Percentiles rank a stretch among this genome's conserved stretches.
Evolutionary conservation across 1,140 invertebrate species (phyloP).

Genomic region (Adoxophyes honmai): DNA sequence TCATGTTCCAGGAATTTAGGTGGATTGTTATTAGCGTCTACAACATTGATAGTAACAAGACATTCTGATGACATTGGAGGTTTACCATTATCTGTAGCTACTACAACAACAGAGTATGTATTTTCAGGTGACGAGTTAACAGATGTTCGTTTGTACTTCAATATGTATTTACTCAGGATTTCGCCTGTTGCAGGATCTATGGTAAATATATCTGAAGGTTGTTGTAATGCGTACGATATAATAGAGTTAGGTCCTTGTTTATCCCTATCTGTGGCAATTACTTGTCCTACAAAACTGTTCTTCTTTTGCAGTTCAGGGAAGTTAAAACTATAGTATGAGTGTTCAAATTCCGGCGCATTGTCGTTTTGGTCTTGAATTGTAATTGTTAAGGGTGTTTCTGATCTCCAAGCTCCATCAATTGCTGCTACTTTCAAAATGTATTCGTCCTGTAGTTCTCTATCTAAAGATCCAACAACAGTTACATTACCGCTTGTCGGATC

Average conservation of each 20-base stretch:
- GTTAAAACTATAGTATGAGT: slow-evolving; percentile 92
- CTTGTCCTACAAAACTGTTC: slow-evolving; percentile 91
- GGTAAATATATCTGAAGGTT: slow-evolving; percentile 93
- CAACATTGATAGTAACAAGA: slow-evolving; percentile 90
- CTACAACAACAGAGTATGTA: slow-evolving; percentile 88
- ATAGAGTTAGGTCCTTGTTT: slow-evolving; percentile 96
- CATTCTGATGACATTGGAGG: slow-evolving; percentile 92
- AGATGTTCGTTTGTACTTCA: slow-evolving; percentile 89
- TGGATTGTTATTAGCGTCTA: slow-evolving; percentile 93
- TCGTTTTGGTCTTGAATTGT: slow-evolving; percentile 97
- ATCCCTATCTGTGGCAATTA: slow-evolving; percentile 91
- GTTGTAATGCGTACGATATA: slow-evolving; percentile 93
- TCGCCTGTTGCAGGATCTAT: slow-evolving; percentile 94
- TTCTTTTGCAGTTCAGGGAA: slow-evolving; percentile 90
- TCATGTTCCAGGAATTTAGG: slow-evolving; percentile 86
- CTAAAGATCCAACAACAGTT: slow-evolving; percentile 89
- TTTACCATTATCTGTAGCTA: slow-evolving; percentile 95
- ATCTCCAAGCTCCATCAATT: slow-evolving; percentile 92
- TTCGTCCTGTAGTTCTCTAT: slow-evolving; percentile 94
- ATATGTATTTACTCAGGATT: slow-evolving; percentile 89
- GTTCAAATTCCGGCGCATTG: slow-evolving; percentile 94
- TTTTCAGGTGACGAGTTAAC: slow-evolving; percentile 91
- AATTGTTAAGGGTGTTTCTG: slow-evolving; percentile 92
- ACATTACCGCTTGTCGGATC: slow-evolving; percentile 94
- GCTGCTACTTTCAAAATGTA: slow-evolving; percentile 92